Percentiles rank a stretch among this genome's conserved stretches.
phyloP scores from a whole-genome alignment of 2,888 invertebrate genomes.

The Heliconius cydno region DNA sequence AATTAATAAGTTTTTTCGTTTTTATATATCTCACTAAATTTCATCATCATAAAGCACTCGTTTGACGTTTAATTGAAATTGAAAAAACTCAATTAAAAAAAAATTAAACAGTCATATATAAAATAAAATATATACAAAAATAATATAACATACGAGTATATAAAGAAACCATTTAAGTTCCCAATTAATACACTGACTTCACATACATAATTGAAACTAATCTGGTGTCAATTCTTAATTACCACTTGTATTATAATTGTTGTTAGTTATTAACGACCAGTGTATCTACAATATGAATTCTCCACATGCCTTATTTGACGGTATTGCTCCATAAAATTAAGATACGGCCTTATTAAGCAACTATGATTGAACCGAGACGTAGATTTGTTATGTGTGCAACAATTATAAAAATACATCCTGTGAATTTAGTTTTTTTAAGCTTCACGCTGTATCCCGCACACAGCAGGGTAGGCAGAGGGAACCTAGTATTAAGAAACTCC shows the following conservation, averaged over 20 bases:
- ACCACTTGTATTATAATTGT: constrained; percentile 26
- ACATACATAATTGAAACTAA: constrained; percentile 13
- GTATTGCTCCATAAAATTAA: constrained; percentile 36
- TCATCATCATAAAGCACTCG: not conserved
- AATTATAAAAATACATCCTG: constrained; percentile 3
- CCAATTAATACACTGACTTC: not conserved
- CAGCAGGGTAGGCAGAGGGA: no score
- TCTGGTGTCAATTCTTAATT: constrained; percentile 34
- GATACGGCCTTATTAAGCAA: constrained; percentile 28
- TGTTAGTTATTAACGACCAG: constrained; percentile 24
- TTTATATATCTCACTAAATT: no score
- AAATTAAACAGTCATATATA: not conserved
- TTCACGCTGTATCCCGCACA: no score
- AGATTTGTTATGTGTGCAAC: constrained; percentile 22
- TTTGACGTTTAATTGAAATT: not conserved
- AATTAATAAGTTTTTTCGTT: no score
- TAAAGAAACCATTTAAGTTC: not conserved
- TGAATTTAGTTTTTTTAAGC: not conserved
- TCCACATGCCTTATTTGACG: constrained; percentile 33
- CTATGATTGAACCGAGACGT: not conserved
- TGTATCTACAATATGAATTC: constrained; percentile 22
- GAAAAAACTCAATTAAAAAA: not conserved
- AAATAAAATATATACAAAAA: not conserved
- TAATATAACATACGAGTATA: not conserved
- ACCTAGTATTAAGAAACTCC: no score